Evolutionary conservation across 2,113 vertebrate species (phyloP).

Genomic region (Plectropomus leopardus): DNA sequence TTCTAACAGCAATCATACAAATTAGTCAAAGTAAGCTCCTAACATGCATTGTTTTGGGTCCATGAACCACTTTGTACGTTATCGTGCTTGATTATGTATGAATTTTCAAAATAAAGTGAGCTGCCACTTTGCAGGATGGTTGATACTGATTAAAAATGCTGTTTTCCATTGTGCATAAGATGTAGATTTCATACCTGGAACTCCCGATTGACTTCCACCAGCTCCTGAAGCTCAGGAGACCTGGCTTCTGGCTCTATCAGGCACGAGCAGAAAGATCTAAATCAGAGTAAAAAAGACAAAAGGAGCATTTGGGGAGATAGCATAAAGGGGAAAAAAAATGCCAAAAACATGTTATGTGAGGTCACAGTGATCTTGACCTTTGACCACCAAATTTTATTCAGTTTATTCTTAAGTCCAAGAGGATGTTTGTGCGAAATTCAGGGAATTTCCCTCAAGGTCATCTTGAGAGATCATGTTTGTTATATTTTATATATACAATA

Average conservation of each 20-base stretch:
- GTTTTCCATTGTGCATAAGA: neutral
- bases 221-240: slow-evolving; percentile 84
- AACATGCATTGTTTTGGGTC: neutral
- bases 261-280: slow-evolving; percentile 87
- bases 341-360: too few relatives aligned
- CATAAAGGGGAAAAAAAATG: rapidly evolving
- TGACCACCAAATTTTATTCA: too few relatives aligned
- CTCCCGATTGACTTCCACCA: slow-evolving; percentile 83
- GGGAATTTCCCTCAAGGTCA: too few relatives aligned
- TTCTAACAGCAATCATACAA: neutral
- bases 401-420: too few relatives aligned
- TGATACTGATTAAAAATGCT: neutral
- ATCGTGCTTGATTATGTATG: neutral
- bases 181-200: slow-evolving; percentile 82
- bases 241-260: slow-evolving; percentile 79
- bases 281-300: neutral
- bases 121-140: neutral
- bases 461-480: too few relatives aligned
- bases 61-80: neutral
- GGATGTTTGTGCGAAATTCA: too few relatives aligned
- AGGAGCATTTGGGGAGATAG: neutral
- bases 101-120: neutral
- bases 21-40: neutral
- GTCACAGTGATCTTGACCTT: too few relatives aligned
- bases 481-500: too few relatives aligned